Conservation (phyloP, 2,888 invertebrate species). For the Netelia inedita region DNA sequence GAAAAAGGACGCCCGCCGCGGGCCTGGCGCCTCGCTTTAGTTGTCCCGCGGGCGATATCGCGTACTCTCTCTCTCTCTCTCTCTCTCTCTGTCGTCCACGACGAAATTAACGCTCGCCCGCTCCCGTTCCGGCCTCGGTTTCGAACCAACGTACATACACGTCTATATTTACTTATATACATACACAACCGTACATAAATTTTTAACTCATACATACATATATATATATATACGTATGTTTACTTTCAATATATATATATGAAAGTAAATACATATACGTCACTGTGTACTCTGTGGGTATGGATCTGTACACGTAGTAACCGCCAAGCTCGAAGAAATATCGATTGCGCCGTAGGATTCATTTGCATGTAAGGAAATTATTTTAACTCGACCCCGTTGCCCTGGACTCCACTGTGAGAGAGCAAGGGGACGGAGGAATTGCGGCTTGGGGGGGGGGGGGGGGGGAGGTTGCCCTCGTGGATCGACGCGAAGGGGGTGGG, state of each 20-base stretch:
- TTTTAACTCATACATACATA: background rate
- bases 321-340: conserved; percentile 52
- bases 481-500: conserved; percentile 13
- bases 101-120: conserved; percentile 47
- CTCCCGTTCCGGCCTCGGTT: conserved; percentile 67
- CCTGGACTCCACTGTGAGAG: conserved; percentile 14
- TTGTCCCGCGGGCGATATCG: conserved; percentile 10
- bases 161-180: background rate
- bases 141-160: conserved; percentile 45
- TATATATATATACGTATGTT: background rate
- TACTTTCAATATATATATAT: background rate
- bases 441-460: background rate
- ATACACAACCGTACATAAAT: background rate
- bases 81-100: conserved; percentile 10
- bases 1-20: conserved; percentile 21
- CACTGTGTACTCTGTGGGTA: conserved; percentile 4
- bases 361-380: conserved; percentile 67
- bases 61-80: conserved; percentile 1
- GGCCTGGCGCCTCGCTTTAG: conserved; percentile 56
- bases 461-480: conserved; percentile 28
- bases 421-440: background rate
- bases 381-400: conserved; percentile 50
- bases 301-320: conserved; percentile 10
- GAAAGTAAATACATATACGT: background rate
- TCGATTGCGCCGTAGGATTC: conserved; percentile 58